Evolutionary conservation across 2,797 vertebrate genomes (phyloP).

Genomic region (Steatocranus sp.): DNA sequence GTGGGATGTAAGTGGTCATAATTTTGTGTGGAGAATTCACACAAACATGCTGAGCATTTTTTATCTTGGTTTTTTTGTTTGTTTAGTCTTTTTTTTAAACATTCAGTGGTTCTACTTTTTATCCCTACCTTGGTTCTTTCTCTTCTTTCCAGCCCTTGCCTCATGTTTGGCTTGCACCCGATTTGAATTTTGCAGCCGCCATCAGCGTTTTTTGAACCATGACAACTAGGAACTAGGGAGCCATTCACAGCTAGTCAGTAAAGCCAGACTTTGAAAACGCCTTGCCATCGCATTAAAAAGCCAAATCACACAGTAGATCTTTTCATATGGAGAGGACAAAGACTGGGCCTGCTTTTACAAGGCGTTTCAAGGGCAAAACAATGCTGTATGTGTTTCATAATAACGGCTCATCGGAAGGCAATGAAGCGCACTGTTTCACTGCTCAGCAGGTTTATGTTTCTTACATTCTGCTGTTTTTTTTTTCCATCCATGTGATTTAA

Average conservation of each 20-base stretch:
- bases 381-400: slow-evolving; percentile 44
- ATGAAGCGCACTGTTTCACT: slow-evolving; percentile 28
- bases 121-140: not conserved
- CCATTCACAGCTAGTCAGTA: slow-evolving; percentile 8
- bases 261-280: slow-evolving; percentile 31
- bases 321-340: slow-evolving; percentile 11
- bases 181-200: slow-evolving; percentile 21
- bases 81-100: not conserved
- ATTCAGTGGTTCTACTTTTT: not conserved
- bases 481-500: slow-evolving; percentile 17
- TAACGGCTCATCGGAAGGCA: slow-evolving; percentile 22
- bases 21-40: not conserved
- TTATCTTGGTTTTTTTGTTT: not conserved
- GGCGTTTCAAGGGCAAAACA: slow-evolving; percentile 22
- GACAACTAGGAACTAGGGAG: slow-evolving; percentile 20
- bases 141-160: not conserved
- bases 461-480: slow-evolving; percentile 10
- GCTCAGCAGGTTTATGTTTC: slow-evolving; percentile 29
- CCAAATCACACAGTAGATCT: slow-evolving; percentile 14
- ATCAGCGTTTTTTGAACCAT: slow-evolving; percentile 27
- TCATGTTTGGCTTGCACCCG: slow-evolving; percentile 34
- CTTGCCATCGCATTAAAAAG: not conserved
- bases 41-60: not conserved
- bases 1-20: not conserved
- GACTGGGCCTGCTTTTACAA: slow-evolving; percentile 4